Base-by-base conservation (phyloP, 2,113 vertebrate genomes). In the Myiozetetes cayanensis region DNA sequence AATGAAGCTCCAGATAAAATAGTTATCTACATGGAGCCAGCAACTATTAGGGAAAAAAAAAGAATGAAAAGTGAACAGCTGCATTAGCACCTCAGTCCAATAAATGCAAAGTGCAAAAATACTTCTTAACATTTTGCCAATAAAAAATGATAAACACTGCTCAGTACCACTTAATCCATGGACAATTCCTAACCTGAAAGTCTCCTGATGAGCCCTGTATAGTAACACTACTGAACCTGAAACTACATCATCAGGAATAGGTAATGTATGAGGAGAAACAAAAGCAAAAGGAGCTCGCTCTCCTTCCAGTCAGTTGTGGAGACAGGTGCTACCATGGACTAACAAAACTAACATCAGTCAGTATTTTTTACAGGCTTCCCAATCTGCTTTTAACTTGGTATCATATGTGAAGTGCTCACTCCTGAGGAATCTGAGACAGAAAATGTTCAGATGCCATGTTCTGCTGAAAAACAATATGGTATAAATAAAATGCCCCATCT, bases 1-100 rank as follows among this genome's bases (percentile, higher is more conserved):
- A 96, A 99, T 99, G 97, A 99, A 99, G 96, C 99, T 99, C 99
- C 99, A 99, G 98, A 99, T 99, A 98, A 99, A 99, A 97, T 99
- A 99, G 97, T 99, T 99, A 98, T 99, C 99, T 98, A 99, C 98
- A 55, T 98, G 99, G 93, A 99, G 98, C 99, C 99, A 99, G 98
- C 99, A 99, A 96, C 99, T 99, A 67, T 65, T 33, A 95, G 7
- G 66, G 92, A 96, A 94, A 97, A 85, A 93, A 73, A 96, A 49
- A 94, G 28, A 66, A 63, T 14, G 33, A 63, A 90, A 58, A 78
- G 37, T 67, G 49, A 87, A 68, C 50, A 71, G 67, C 4, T 73
- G 74, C 68, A 79, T n/a, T 79, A 80, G 30, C 33, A 78, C 17
- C 23, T 85, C 25, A 41, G 43, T 55, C 50, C 22, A 21, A 55